These are phyloP conservation scores for Hedychridium roseum DNA, from an alignment of 2,888 invertebrate genomes.

Conservation along the genomic window DNA sequence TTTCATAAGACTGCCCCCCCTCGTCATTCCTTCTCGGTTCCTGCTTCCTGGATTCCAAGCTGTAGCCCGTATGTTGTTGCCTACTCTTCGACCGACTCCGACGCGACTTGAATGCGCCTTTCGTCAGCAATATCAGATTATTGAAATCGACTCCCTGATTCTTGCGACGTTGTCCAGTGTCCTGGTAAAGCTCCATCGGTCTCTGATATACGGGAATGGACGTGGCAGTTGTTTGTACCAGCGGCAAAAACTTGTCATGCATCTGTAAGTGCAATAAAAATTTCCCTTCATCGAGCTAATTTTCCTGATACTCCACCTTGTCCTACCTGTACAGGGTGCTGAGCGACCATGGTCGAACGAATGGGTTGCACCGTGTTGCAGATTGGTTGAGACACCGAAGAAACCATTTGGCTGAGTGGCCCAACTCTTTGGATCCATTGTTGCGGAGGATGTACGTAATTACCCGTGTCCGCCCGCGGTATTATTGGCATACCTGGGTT, in stretches of 20 bases:
- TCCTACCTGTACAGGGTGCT: constrained; percentile 43
- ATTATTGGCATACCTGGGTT: constrained; percentile 45
- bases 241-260: constrained; percentile 28
- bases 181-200: constrained; percentile 49
- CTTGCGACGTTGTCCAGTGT: constrained; percentile 43
- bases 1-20: too few relatives aligned
- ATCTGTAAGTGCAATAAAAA: too few relatives aligned
- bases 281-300: too few relatives aligned
- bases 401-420: constrained; percentile 40
- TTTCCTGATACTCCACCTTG: not conserved
- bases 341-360: constrained; percentile 43
- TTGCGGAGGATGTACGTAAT: constrained; percentile 45
- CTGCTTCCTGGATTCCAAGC: constrained; percentile 40
- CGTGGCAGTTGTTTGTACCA: constrained; percentile 16
- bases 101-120: constrained; percentile 39
- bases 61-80: constrained; percentile 33
- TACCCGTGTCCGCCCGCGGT: constrained; percentile 35
- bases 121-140: constrained; percentile 57
- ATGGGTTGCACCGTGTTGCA: constrained; percentile 46
- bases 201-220: constrained; percentile 57
- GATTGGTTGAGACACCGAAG: constrained; percentile 34
- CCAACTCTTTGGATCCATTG: constrained; percentile 53
- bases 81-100: constrained; percentile 44
- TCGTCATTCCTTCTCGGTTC: too few relatives aligned
- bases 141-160: constrained; percentile 57